Evolutionary conservation across 1,140 invertebrate species (phyloP).

Genomic region (Listronotus oregonensis): DNA sequence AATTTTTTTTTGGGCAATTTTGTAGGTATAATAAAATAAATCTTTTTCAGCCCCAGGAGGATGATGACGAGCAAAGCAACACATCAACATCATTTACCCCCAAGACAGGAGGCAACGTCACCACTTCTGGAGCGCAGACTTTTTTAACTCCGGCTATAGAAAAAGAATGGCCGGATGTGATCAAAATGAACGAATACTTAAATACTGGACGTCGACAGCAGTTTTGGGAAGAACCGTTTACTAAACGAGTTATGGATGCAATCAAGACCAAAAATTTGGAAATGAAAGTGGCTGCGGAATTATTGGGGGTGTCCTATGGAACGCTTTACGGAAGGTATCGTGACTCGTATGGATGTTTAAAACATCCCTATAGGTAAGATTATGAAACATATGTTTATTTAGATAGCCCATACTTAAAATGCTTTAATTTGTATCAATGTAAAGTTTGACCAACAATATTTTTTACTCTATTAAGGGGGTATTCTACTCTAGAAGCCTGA

Average conservation of each 20-base stretch:
- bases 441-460: too few relatives aligned
- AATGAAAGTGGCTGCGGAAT: conserved; percentile 90
- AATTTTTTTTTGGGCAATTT: too few relatives aligned
- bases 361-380: conserved; percentile 74
- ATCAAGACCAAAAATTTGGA: conserved; percentile 88
- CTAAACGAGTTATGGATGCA: conserved; percentile 82
- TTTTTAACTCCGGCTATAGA: conserved; percentile 55
- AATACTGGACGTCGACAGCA: conserved; percentile 83
- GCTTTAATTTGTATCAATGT: too few relatives aligned
- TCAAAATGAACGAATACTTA: conserved; percentile 87
- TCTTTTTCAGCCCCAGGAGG: conserved; percentile 37
- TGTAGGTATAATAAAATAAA: too few relatives aligned
- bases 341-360: conserved; percentile 86
- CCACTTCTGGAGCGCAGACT: conserved; percentile 45
- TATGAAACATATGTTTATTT: too few relatives aligned
- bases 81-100: conserved; percentile 14
- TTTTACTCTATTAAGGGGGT: too few relatives aligned
- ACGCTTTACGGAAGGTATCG: conserved; percentile 86
- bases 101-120: conserved; percentile 36
- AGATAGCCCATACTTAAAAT: too few relatives aligned
- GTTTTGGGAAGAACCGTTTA: conserved; percentile 88
- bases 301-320: conserved; percentile 86
- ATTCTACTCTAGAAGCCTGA: too few relatives aligned
- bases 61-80: conserved; percentile 43
- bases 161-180: conserved; percentile 74